A percentile compares a stretch with the other conserved stretches of the same genome.
phyloP scores from a whole-genome alignment of 2,113 vertebrate species.

The Formicarius rufipectus region DNA sequence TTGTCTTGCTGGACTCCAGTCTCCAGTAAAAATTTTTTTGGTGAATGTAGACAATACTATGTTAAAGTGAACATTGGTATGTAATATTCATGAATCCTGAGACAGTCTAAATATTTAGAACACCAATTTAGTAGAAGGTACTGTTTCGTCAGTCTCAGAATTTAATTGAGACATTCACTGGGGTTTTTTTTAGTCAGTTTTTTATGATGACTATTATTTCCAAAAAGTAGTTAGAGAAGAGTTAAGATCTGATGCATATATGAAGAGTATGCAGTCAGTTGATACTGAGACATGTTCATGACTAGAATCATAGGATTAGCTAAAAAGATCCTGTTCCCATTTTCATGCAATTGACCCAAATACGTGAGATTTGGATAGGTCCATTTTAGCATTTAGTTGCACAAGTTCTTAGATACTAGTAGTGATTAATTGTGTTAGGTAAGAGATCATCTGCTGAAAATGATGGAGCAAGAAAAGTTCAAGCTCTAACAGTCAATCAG shows the following conservation, averaged over 20 bases:
- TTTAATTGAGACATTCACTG: neutral
- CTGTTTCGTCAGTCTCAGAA: neutral
- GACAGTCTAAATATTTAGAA: neutral
- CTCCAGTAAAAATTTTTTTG: neutral
- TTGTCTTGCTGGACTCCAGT: neutral
- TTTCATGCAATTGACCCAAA: neutral
- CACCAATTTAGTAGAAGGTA: neutral
- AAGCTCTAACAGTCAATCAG: neutral
- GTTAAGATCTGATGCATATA: neutral
- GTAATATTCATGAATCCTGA: neutral
- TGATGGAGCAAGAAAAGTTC: neutral
- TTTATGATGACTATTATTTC: neutral
- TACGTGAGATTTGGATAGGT: neutral
- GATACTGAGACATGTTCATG: neutral
- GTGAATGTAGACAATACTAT: neutral
- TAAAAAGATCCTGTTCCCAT: neutral
- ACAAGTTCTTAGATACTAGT: neutral
- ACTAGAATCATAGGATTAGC: neutral
- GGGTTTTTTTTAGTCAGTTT: fast-evolving
- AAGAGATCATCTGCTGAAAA: neutral
- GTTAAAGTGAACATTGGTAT: neutral
- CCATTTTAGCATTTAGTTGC: neutral
- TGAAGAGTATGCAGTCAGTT: neutral
- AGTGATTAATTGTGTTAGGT: neutral
- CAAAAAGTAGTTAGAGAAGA: neutral